phyloP scores from a whole-genome alignment of 2,888 invertebrate genomes.

The Pristionchus entomophagus region DNA sequence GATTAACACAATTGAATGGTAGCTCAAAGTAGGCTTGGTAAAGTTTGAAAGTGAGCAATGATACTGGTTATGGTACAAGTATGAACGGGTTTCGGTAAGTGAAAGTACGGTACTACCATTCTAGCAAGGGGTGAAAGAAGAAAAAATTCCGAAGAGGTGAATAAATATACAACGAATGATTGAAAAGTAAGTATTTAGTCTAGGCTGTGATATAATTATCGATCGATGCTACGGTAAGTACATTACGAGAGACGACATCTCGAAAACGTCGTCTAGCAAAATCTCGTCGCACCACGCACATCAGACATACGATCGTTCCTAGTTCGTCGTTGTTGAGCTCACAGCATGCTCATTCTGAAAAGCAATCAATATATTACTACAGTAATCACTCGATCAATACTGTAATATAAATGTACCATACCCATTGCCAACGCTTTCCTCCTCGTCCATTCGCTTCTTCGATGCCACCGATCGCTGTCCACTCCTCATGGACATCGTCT shows the following conservation, averaged over 20 bases:
- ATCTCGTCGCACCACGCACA: neutral
- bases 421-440: conserved; percentile 41
- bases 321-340: conserved; percentile 8
- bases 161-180: conserved; percentile 33
- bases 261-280: conserved; percentile 16
- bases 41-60: conserved; percentile 20
- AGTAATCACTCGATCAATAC: neutral
- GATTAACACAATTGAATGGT: conserved; percentile 5
- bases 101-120: conserved; percentile 2
- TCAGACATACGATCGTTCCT: neutral
- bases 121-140: neutral
- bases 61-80: conserved; percentile 28
- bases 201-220: conserved; percentile 26
- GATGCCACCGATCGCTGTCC: neutral
- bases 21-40: neutral
- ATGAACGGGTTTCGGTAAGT: neutral
- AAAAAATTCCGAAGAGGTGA: too few species aligned
- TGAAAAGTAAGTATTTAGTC: conserved; percentile 17
- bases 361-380: neutral
- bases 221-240: conserved; percentile 10
- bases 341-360: conserved; percentile 48
- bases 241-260: conserved; percentile 33
- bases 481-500: conserved; percentile 19
- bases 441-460: conserved; percentile 26
- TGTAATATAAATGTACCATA: neutral